These are phyloP conservation scores for Eleutherodactylus coqui DNA, from an alignment of 2,797 vertebrate species.

Conservation along the genomic window DNA sequence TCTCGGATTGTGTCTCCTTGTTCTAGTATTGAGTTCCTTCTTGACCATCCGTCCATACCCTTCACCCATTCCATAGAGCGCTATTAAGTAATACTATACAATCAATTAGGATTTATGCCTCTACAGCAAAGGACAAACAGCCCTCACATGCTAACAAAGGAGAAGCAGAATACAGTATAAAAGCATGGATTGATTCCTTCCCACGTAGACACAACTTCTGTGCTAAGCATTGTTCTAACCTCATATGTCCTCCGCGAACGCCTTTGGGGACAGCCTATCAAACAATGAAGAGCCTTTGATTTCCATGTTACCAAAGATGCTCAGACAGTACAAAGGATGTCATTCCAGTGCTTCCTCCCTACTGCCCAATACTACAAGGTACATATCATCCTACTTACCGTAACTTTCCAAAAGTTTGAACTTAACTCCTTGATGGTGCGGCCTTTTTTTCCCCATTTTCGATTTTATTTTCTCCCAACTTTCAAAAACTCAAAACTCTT, in stretches of 20 bases:
- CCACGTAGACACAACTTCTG: constrained; percentile 12
- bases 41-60: too few relatives aligned
- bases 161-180: neutral
- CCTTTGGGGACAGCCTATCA: neutral
- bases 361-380: neutral
- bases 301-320: neutral
- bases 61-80: too few relatives aligned
- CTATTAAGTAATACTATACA: too few relatives aligned
- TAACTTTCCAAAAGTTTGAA: neutral
- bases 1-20: too few relatives aligned
- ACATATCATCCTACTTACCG: neutral
- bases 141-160: neutral
- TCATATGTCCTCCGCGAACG: neutral
- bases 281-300: constrained; percentile 17
- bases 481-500: too few relatives aligned
- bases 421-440: too few relatives aligned
- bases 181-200: neutral
- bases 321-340: constrained; percentile 13
- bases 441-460: too few relatives aligned
- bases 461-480: too few relatives aligned
- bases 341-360: neutral
- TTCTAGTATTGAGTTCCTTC: too few relatives aligned
- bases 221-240: constrained; percentile 34
- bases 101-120: neutral
- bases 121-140: neutral